Conservation (phyloP, 2,113 vertebrate species). For the Pelusios castaneus region DNA sequence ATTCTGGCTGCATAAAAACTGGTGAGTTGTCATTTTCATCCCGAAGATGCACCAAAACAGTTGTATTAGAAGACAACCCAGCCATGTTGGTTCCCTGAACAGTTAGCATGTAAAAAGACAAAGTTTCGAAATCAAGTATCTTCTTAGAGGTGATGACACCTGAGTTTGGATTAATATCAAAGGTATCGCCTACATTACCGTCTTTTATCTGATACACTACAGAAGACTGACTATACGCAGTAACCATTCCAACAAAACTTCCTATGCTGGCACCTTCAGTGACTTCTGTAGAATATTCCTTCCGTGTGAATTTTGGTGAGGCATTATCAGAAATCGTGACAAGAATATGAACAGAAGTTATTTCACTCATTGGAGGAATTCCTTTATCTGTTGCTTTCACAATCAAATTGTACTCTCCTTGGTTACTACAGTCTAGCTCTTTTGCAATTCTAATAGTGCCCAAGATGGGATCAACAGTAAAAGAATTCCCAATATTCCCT, state of each 20-base stretch:
- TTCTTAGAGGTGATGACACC: conserved; percentile 91
- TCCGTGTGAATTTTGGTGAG: conserved; percentile 87
- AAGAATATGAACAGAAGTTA: conserved; percentile 82
- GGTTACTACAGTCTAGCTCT: conserved; percentile 89
- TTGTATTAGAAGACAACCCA: conserved; percentile 87
- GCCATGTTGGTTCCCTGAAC: conserved; percentile 97
- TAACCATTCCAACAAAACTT: conserved; percentile 88
- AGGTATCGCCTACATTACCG: conserved; percentile 86
- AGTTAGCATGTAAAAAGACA: conserved; percentile 82
- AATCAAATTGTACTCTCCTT: conserved; percentile 87
- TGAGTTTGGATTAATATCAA: conserved; percentile 93
- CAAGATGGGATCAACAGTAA: conserved; percentile 89
- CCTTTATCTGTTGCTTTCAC: conserved; percentile 93
- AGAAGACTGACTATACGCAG: conserved; percentile 91
- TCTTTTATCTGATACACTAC: conserved; percentile 94
- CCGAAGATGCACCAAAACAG: conserved; percentile 86
- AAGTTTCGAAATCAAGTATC: conserved; percentile 89
- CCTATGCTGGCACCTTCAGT: conserved; percentile 85
- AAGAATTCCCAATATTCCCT: conserved; percentile 96
- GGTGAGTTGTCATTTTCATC: conserved; percentile 97
- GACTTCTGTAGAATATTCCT: conserved; percentile 90
- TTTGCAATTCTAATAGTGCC: conserved; percentile 90
- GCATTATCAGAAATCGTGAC: conserved; percentile 95
- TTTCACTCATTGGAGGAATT: conserved; percentile 83
- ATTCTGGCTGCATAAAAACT: conserved; percentile 85